These are phyloP conservation scores for Serranus cabrilla DNA, from an alignment of 2,797 vertebrate species.

Conservation along the genomic window DNA sequence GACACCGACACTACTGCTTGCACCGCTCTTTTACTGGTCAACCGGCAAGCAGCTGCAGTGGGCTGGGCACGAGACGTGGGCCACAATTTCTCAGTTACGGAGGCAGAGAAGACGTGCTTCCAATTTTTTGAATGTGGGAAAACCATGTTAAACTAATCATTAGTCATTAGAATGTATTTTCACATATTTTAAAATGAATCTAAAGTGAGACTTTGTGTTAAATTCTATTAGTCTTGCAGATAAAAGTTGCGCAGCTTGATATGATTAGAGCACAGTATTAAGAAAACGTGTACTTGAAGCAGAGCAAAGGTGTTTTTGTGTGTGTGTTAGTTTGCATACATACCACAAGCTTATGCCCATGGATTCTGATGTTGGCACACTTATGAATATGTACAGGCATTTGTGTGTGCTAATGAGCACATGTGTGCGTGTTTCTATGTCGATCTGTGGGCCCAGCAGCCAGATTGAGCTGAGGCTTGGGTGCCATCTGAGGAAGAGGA, in stretches of 20 bases:
- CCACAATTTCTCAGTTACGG: no score
- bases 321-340: slow-evolving; percentile 37
- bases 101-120: no score
- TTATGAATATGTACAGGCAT: slow-evolving; percentile 71
- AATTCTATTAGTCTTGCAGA: slow-evolving; percentile 1
- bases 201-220: not conserved
- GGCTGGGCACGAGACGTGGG: no score
- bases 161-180: no score
- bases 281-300: not conserved
- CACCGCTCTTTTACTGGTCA: no score
- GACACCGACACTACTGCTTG: no score
- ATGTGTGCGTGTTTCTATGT: slow-evolving; percentile 49
- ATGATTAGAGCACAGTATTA: not conserved
- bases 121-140: no score
- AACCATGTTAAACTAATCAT: no score
- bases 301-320: slow-evolving; percentile 21
- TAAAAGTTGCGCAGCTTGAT: slow-evolving; percentile 4
- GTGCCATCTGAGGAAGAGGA: slow-evolving; percentile 79
- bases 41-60: no score
- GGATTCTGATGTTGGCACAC: slow-evolving; percentile 29
- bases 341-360: slow-evolving; percentile 29
- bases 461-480: slow-evolving; percentile 61
- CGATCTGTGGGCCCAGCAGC: slow-evolving; percentile 62
- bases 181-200: no score
- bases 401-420: slow-evolving; percentile 67